A percentile compares a stretch with the other conserved stretches of the same genome.
Conservation (phyloP, 2,113 vertebrate species). For the Tiliqua scincoides region DNA sequence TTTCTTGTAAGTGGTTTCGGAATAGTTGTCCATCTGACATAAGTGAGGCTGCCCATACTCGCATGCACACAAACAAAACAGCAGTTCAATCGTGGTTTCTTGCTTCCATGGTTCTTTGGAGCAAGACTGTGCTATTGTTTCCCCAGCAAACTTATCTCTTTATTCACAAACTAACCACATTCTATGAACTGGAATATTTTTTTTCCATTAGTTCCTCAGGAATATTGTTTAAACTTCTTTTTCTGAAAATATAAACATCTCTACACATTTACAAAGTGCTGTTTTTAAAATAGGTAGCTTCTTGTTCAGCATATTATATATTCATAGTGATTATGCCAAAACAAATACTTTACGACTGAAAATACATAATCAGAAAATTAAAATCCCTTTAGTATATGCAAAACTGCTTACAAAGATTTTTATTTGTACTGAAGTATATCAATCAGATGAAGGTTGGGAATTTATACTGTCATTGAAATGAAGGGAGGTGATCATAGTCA, state of each 20-base stretch:
- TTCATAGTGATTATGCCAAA: conserved; percentile 25
- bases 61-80: neutral
- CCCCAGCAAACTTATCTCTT: neutral
- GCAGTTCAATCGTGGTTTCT: neutral
- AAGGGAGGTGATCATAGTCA: neutral
- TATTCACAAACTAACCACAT: neutral
- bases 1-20: neutral
- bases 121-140: neutral
- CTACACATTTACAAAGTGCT: neutral
- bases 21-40: neutral
- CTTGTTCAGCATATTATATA: conserved; percentile 11
- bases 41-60: neutral
- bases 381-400: neutral
- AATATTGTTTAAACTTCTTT: neutral
- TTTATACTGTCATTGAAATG: neutral
- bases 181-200: neutral
- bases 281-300: conserved; percentile 36
- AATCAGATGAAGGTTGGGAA: neutral
- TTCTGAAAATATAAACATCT: conserved; percentile 5
- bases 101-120: neutral
- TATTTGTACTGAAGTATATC: conserved; percentile 11
- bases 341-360: conserved; percentile 33
- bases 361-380: conserved; percentile 5
- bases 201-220: conserved; percentile 18
- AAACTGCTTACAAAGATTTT: neutral